Conservation (phyloP, 2,888 invertebrate genomes). For the Deladenus siricidicola region DNA sequence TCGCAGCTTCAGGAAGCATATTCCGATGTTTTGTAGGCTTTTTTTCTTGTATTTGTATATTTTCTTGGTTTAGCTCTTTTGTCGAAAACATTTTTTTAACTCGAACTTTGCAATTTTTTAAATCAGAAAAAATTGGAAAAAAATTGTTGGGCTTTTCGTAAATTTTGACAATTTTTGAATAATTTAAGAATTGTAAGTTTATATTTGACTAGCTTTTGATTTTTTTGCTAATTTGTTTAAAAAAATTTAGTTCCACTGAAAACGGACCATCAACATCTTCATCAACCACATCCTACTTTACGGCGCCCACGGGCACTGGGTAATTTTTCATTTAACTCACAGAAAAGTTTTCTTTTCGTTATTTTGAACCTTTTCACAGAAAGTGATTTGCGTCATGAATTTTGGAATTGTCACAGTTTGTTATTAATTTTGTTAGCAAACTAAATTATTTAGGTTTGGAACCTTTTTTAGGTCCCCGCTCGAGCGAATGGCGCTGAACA, state of each 20-base stretch:
- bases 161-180: background rate
- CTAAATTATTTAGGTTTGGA: no score
- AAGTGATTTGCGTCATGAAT: no score
- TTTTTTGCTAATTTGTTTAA: slow-evolving; percentile 7
- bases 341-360: no score
- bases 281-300: background rate
- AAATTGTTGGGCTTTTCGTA: background rate
- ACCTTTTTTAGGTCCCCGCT: no score
- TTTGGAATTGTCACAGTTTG: no score
- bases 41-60: background rate
- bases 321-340: no score
- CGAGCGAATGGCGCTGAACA: no score
- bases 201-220: background rate
- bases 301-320: background rate
- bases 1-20: slow-evolving; percentile 66
- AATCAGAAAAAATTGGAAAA: background rate
- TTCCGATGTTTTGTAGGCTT: slow-evolving; percentile 50
- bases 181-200: background rate
- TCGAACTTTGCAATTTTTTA: no score
- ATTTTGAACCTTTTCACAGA: no score
- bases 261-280: background rate
- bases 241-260: background rate
- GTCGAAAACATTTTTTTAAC: no score
- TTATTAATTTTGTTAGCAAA: no score
- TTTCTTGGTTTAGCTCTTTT: no score